A percentile compares a stretch with the other conserved stretches of the same genome.
phyloP scores from a whole-genome alignment of 2,797 vertebrate genomes.

The Anguilla pacifica region DNA sequence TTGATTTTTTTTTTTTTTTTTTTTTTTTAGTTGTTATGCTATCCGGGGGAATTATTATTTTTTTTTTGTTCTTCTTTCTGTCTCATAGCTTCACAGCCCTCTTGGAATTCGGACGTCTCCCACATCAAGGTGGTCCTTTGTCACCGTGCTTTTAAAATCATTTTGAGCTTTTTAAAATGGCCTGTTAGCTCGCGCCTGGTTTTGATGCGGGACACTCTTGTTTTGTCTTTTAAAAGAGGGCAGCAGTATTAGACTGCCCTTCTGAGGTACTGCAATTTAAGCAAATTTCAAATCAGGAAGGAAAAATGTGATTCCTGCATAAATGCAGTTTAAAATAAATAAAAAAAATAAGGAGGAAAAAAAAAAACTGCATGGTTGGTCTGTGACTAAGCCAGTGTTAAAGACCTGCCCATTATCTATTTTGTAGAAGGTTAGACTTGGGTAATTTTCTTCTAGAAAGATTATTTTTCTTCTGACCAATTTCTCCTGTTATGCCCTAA shows the following conservation, averaged over 20 bases:
- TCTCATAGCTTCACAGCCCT: not conserved
- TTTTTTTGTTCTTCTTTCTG: not conserved
- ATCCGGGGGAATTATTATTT: conserved; percentile 10
- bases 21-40: conserved; percentile 49
- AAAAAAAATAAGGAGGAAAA: conserved; percentile 40
- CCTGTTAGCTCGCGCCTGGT: conserved; percentile 49
- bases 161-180: conserved; percentile 55
- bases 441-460: conserved; percentile 96
- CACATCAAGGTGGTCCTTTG: conserved; percentile 64
- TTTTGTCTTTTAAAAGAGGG: conserved; percentile 39
- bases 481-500: conserved; percentile 96
- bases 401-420: conserved; percentile 91
- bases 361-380: conserved; percentile 46
- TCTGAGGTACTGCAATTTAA: conserved; percentile 44
- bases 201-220: conserved; percentile 46
- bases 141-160: conserved; percentile 62
- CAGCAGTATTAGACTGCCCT: conserved; percentile 24
- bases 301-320: conserved; percentile 36
- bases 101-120: conserved; percentile 59
- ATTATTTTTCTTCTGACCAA: conserved; percentile 95
- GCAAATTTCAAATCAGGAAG: conserved; percentile 49
- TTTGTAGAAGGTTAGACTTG: conserved; percentile 91
- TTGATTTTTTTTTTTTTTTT: conserved; percentile 56
- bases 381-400: conserved; percentile 83
- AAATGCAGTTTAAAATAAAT: conserved; percentile 49